Evolutionary conservation across 2,113 vertebrate species (phyloP).

Genomic region (Loxodonta africana): DNA sequence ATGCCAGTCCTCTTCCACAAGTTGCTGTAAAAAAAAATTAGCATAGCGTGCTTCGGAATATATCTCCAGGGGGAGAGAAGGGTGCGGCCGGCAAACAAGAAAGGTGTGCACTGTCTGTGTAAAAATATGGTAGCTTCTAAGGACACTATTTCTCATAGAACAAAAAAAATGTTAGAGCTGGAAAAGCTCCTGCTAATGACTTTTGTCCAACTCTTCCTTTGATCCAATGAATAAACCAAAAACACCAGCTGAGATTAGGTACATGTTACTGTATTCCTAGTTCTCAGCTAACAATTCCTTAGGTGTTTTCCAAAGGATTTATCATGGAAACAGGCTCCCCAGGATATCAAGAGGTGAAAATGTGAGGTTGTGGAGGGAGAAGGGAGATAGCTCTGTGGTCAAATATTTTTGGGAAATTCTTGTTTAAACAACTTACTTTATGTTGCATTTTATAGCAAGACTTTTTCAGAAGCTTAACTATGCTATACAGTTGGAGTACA

Average conservation of each 20-base stretch:
- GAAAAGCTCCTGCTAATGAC: background rate
- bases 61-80: no score
- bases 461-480: background rate
- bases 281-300: background rate
- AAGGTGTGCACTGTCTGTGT: no score
- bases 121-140: background rate
- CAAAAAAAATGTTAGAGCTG: background rate
- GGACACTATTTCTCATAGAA: background rate
- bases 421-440: background rate
- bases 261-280: background rate
- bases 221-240: background rate
- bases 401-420: background rate
- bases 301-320: background rate
- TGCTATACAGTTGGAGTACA: background rate
- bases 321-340: background rate
- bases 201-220: background rate
- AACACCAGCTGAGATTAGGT: background rate
- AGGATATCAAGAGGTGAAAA: background rate
- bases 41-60: no score
- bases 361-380: background rate
- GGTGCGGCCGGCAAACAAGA: no score
- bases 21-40: no score
- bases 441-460: background rate
- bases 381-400: background rate
- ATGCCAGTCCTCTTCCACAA: no score